Conservation (phyloP, 2,797 vertebrate genomes). For the Heterohyrax brucei region DNA sequence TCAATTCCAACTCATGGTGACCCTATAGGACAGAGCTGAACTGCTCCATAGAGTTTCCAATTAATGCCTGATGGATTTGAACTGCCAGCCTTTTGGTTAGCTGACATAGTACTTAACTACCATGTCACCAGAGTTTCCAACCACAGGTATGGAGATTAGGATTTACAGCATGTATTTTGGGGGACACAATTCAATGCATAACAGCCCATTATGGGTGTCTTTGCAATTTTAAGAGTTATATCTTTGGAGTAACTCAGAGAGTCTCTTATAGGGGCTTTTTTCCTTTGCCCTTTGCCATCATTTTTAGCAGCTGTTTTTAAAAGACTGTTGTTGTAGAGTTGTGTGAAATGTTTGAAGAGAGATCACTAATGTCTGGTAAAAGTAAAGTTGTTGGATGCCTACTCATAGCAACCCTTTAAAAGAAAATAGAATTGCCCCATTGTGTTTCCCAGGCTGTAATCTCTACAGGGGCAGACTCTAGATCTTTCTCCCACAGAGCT, state of each 20-base stretch:
- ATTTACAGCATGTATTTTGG: no score
- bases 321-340: background rate
- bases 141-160: background rate
- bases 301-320: slow-evolving; percentile 32
- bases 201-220: background rate
- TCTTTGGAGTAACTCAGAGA: background rate
- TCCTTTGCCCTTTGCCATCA: background rate
- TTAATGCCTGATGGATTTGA: no score
- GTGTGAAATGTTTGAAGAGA: background rate
- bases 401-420: no score
- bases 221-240: background rate
- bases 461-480: no score
- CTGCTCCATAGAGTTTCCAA: no score
- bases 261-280: background rate
- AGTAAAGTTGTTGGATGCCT: background rate
- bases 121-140: background rate
- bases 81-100: no score
- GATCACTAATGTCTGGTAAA: background rate
- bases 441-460: no score
- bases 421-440: no score
- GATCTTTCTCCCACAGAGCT: no score
- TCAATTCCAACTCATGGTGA: no score
- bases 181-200: background rate
- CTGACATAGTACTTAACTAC: no score
- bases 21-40: no score